Evolutionary conservation across 2,888 invertebrate species (phyloP), one percentile per base, ranked within the genome.

Genomic region (Phengaris arion): DNA sequence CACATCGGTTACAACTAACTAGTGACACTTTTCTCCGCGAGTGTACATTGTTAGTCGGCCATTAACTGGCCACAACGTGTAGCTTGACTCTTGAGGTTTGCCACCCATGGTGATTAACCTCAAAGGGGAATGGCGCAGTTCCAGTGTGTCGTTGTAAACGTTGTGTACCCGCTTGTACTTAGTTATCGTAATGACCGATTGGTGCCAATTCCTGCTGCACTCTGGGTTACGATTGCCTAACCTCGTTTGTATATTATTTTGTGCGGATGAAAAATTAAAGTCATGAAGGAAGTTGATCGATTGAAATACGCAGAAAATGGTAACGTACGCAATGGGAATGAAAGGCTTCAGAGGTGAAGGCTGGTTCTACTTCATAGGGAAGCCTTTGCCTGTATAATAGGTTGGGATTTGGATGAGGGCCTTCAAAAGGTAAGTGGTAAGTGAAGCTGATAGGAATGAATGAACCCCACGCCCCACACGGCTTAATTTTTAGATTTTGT

Each of bases 101-200:
- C 81, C 81, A 81, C 81, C 81, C 81, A 81, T 76, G 75, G 79
- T 78, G 79, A 80, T 81, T 81, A 81, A 80, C 81, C 81, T 80
- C 81, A 80, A 81, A 81, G 79, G 73, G 79, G 78, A 81, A 78
- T 80, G 78, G 78, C 78, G 77, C 78, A 75, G 76, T 78, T 76
- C 75, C 78, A 78, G 77, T 76, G 77, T 76, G 78, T 77, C 76
- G 76, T 76, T 76, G 73, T 77, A 70, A 77, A 78, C 76, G 75
- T 48, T 8, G 48, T 48, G 48, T 59, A 77, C 22, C 45, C 54
- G 52, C 78, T 77, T 75, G 73, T 76, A 70, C 74, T 75, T 54
- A 55, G 77, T 77, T 79, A 77, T 77, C 78, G 76, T 76, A 72
- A 78, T 74, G 76, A 72, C 52, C 75, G 70, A 76, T 75, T 76